These are phyloP conservation scores for Caligus rogercresseyi DNA, from an alignment of 1,140 invertebrate genomes.

Conservation along the genomic window DNA sequence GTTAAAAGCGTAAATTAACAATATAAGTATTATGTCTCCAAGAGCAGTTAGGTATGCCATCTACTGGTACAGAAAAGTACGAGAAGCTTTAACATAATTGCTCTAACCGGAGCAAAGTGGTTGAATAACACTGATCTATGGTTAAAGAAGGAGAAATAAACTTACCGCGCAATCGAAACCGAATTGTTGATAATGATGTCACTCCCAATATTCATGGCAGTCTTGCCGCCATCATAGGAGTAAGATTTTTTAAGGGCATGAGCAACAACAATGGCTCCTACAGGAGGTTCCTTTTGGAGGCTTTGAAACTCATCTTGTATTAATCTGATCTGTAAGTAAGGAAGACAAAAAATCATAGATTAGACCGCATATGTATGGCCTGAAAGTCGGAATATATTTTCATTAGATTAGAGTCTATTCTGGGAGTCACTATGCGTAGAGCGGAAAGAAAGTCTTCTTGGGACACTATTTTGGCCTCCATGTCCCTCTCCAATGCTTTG, in stretches of 20 bases:
- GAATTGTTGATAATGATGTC: neutral
- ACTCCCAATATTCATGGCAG: neutral
- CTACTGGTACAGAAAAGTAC: too few species aligned
- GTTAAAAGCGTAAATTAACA: too few species aligned
- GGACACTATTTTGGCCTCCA: slow-evolving; percentile 36
- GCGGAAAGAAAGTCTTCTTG: slow-evolving; percentile 47
- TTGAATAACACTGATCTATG: neutral
- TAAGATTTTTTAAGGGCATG: neutral
- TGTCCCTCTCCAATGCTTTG: slow-evolving; percentile 50
- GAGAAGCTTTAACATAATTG: too few species aligned
- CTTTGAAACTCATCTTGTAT: slow-evolving; percentile 7
- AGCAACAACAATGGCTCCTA: slow-evolving; percentile 3
- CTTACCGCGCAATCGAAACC: neutral
- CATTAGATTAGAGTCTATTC: slow-evolving; percentile 25
- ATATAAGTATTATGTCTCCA: too few species aligned
- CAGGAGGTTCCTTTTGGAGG: slow-evolving; percentile 12
- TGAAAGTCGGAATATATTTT: slow-evolving; percentile 10
- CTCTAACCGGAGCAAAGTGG: too few species aligned
- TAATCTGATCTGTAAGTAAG: neutral
- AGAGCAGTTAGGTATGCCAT: too few species aligned
- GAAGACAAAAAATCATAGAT: neutral
- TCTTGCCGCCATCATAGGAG: neutral
- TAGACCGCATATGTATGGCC: neutral
- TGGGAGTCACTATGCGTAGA: slow-evolving; percentile 44
- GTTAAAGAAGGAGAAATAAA: neutral